These are phyloP conservation scores for Phalacrocorax pelagicus DNA, from an alignment of 2,113 vertebrate species.

Conservation along the genomic window DNA sequence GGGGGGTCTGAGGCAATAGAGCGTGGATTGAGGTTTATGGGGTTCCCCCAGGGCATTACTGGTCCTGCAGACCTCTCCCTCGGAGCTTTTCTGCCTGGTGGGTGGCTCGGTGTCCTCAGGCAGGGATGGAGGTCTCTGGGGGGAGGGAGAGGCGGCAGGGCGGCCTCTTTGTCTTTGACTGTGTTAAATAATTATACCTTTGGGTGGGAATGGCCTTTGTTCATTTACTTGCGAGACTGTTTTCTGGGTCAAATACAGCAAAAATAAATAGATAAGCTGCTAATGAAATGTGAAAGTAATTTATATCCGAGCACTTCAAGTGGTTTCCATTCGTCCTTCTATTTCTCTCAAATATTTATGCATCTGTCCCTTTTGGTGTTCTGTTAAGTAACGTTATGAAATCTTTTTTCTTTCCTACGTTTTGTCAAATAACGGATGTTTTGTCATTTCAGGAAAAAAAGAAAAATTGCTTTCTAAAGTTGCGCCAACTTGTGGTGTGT, in stretches of 20 bases:
- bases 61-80: not conserved
- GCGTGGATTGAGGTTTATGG: fast-evolving
- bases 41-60: not conserved
- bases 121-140: not conserved
- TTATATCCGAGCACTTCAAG: not conserved
- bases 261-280: not conserved
- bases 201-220: not conserved
- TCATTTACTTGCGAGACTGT: not conserved
- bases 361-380: not conserved
- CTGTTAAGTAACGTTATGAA: not conserved
- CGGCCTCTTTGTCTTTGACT: not conserved
- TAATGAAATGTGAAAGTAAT: not conserved
- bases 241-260: not conserved
- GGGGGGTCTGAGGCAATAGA: not conserved
- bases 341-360: not conserved
- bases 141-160: not conserved
- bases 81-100: not conserved
- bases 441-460: not conserved
- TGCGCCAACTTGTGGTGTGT: not conserved
- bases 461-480: not conserved
- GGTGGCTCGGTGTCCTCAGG: fast-evolving
- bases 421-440: not conserved
- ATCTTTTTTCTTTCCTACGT: not conserved
- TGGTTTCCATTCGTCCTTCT: not conserved
- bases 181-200: not conserved